Conservation (phyloP, 2,888 invertebrate species). For the Melanargia galathea region DNA sequence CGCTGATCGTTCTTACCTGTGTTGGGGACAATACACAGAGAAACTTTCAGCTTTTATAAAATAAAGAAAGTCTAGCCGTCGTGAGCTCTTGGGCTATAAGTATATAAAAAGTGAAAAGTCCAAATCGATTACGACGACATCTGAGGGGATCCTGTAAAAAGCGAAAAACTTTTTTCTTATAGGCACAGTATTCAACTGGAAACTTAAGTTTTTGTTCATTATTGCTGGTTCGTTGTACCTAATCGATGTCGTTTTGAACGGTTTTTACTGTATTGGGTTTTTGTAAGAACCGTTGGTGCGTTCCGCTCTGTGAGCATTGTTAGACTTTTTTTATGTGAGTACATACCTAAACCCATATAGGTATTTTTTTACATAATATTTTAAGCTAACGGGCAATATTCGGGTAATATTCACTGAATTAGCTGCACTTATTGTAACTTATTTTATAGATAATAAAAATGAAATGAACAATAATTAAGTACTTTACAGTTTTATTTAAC, state of each 20-base stretch:
- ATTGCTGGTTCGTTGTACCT: too few relatives aligned
- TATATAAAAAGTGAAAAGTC: too few relatives aligned
- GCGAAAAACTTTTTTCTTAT: too few relatives aligned
- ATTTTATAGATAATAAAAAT: constrained; percentile 1
- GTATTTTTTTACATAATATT: neutral
- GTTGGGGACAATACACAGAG: too few relatives aligned
- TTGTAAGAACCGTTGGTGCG: neutral
- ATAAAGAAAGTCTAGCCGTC: too few relatives aligned
- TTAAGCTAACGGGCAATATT: neutral
- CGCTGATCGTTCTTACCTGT: too few relatives aligned
- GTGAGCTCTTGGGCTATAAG: too few relatives aligned
- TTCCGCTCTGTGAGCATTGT: neutral
- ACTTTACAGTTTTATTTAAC: constrained; percentile 43
- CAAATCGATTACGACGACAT: too few relatives aligned
- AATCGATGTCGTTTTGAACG: too few relatives aligned
- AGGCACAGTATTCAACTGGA: too few relatives aligned
- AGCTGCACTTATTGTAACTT: neutral
- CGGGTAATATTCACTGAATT: neutral
- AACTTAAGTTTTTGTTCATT: neutral
- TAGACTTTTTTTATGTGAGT: neutral
- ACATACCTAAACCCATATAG: neutral
- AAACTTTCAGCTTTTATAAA: too few relatives aligned
- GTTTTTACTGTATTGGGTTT: neutral
- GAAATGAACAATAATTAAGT: constrained; percentile 20
- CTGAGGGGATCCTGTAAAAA: too few relatives aligned